Evolutionary conservation across 2,113 vertebrate genomes (phyloP), one percentile per base, ranked within the genome.

Genomic region (Labeo catla): DNA sequence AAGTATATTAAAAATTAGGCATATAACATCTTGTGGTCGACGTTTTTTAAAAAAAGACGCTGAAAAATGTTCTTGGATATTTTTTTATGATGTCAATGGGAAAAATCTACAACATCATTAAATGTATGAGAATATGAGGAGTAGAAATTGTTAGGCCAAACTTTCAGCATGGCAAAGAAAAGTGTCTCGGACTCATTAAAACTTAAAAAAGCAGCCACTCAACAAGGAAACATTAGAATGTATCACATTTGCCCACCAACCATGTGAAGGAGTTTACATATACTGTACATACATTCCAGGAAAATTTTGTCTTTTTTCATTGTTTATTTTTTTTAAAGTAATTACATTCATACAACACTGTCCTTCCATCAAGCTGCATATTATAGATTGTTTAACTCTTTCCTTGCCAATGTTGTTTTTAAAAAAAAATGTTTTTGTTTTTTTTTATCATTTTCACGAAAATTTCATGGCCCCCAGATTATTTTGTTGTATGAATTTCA

Each of bases 81-180:
- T 87, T 84, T 77, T 13, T 47, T 79, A 88, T 95, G 92, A 95
- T 94, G 92, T 94, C 92, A 95, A 89, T 65, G 89, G 93, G 91
- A 93, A 94, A 93, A 94, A 91, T 86, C 86, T 89, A 93, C 92
- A 92, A 92, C 88, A 91, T 91, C 91, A 86, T 92, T 93, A 93
- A 95, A 83, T 83, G 23, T 59, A 88, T 84, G 89, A 86, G 83
- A 89, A 81, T 68, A 87, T 86, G 68, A 77, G 61, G 76, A 88
- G 85, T 86, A 87, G 85, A 81, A 89, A 63, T 86, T 91, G 89
- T 93, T 92, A 92, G 89, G 91, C 90, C 87, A 88, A 88, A 89
- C 91, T 93, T 92, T 88, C 52, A 86, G 90, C 89, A 93, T 81
- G 74, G 77, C 81, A 84, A 88, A 87, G 74, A 90, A 91, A 93